Percentiles rank a stretch among this genome's conserved stretches.
Conservation (phyloP, 1,140 invertebrate genomes). For the Leptoteleia sp. region DNA sequence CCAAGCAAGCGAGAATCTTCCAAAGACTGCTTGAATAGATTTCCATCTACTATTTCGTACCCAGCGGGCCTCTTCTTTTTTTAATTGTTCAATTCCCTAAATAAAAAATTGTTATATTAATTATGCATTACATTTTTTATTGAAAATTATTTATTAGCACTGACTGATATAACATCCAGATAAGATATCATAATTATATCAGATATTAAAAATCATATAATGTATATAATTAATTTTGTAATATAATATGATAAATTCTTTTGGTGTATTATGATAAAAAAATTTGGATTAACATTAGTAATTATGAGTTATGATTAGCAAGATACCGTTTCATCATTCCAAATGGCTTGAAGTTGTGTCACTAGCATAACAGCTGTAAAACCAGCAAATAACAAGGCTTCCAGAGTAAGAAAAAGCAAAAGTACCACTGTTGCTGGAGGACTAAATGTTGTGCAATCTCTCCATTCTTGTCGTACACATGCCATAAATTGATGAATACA, state of each 20-base stretch:
- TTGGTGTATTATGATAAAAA: too few species aligned
- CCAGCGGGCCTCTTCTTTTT: conserved; percentile 96
- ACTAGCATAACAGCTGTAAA: conserved; percentile 99
- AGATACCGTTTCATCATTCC: conserved; percentile 97
- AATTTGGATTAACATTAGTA: too few species aligned
- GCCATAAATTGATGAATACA: conserved; percentile 96
- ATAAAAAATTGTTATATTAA: too few species aligned
- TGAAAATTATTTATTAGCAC: too few species aligned
- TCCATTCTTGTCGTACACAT: conserved; percentile 97
- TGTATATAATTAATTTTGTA: too few species aligned
- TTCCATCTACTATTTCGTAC: conserved; percentile 95
- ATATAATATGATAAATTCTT: too few species aligned
- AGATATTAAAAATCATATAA: too few species aligned
- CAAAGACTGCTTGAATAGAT: conserved; percentile 97
- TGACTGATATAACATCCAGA: too few species aligned
- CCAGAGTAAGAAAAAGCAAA: conserved; percentile 97
- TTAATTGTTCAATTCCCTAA: conserved; percentile 96
- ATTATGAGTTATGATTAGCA: background rate
- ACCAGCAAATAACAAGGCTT: conserved; percentile 97
- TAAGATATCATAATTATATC: too few species aligned
- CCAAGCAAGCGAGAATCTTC: conserved; percentile 95
- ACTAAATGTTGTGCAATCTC: conserved; percentile 94
- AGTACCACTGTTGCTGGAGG: conserved; percentile 97
- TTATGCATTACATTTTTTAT: too few species aligned
- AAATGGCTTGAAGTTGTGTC: conserved; percentile 98